phyloP scores from a whole-genome alignment of 2,797 vertebrate genomes.

The Acridotheres tristis region DNA sequence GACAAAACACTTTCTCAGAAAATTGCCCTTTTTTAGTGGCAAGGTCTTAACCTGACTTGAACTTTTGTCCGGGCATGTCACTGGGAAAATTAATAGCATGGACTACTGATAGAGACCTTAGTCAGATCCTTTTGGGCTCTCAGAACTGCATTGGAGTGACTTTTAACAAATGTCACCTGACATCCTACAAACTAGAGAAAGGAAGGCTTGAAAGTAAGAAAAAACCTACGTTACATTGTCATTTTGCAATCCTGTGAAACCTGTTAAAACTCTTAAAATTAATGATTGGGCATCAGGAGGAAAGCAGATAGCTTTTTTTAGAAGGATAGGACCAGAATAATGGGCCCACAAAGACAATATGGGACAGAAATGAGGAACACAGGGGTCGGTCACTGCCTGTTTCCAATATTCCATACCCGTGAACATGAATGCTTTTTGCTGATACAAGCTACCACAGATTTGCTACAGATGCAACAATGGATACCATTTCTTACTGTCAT shows the following conservation, averaged over 20 bases:
- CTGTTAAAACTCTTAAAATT: not conserved
- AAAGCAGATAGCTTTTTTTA: not conserved
- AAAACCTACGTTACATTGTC: not conserved
- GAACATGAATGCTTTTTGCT: not conserved
- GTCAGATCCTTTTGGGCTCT: not conserved
- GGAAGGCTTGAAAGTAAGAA: not conserved
- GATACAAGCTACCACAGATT: not conserved
- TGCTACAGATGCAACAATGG: not conserved
- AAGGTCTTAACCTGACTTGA: not conserved
- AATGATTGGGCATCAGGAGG: rapidly evolving
- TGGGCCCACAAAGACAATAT: not conserved
- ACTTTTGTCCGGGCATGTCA: not conserved
- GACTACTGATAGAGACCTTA: not conserved
- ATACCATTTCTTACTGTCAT: not conserved
- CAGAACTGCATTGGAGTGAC: not conserved
- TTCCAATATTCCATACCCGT: not conserved
- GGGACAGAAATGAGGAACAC: not conserved
- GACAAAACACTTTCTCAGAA: not conserved
- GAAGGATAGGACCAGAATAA: not conserved
- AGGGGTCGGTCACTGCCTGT: not conserved
- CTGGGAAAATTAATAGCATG: not conserved
- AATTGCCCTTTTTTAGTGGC: not conserved
- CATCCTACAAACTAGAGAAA: not conserved
- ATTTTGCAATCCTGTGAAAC: not conserved
- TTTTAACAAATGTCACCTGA: not conserved